Conservation (phyloP, 2,888 invertebrate genomes). For the Callyntrura sp. region DNA sequence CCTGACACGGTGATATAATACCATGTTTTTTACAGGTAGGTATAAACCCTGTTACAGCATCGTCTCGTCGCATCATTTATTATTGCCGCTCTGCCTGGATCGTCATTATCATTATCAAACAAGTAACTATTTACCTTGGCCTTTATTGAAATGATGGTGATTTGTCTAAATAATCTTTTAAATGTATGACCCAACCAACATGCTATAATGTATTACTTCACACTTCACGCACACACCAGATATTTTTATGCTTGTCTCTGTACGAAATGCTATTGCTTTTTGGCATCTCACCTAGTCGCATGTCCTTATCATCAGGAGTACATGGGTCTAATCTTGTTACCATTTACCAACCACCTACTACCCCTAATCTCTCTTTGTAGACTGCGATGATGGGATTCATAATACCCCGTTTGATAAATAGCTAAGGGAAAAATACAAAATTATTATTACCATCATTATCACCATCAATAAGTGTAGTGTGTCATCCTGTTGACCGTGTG, state of each 20-base stretch:
- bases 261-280: too few relatives aligned
- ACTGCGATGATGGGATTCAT: neutral
- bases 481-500: too few relatives aligned
- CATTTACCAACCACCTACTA: neutral
- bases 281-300: neutral
- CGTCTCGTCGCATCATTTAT: neutral
- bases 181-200: too few relatives aligned
- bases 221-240: neutral
- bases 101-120: neutral
- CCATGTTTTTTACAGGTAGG: neutral
- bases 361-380: neutral
- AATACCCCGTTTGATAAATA: too few relatives aligned
- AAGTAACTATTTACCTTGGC: slow-evolving; percentile 29
- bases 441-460: neutral
- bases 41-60: neutral
- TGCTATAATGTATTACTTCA: neutral
- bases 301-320: neutral
- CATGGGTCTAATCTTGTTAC: slow-evolving; percentile 8
- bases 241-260: neutral
- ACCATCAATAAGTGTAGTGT: neutral
- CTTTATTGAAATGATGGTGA: neutral
- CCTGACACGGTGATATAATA: neutral
- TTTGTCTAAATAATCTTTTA: neutral
- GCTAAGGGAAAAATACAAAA: neutral
- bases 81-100: neutral